Evolutionary conservation across 2,797 vertebrate species (phyloP), one percentile per base, ranked within the genome.

Genomic region (Setipinna tenuifilis): DNA sequence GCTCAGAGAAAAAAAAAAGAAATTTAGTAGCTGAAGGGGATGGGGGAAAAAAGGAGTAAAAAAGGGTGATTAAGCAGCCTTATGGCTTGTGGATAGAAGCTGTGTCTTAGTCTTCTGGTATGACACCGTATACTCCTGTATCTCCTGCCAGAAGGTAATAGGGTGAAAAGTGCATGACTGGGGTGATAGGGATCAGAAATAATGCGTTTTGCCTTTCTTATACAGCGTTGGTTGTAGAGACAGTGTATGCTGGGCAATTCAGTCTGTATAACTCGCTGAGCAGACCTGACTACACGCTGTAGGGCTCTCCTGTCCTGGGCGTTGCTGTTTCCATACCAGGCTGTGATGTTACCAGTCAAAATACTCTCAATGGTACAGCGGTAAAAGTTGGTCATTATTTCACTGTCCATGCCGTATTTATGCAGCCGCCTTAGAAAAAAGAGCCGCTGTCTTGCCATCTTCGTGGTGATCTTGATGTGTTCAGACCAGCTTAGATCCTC

Each of bases 241-340:
- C 83, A 83, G 83, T 81, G 71, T 68, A 58, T 12, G 44, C 10
- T 35, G 9, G 68, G 21, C 7, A 46, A 57, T 17, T 25, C 65
- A 35, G 61, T 25, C 5, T 41, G 35, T 41, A 41, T 41, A 5
- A 41, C 35, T 41, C 35, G 35, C 5, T 41, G 35, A 41, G 35
- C 35, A 41, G 35, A n/a, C 83, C 71, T 84, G 23, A 87, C 62
- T 31, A 17, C 83, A 44, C 28, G 78, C 68, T 82, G 75, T n/a
- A 87, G 81, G 58, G 82, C 78, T 85, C 71, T 85, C 50, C 68
- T 75, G 83, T 85, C 68, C 44, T 25, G 62, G 62, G 48, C 50
- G 59, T 68, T 84, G 81, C 84, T 86, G 83, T 50, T 89, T 54
- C 82, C 31, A 11, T 83, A 85, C 85, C 83, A 86, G 62, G 25